Percentiles rank a stretch among this genome's conserved stretches.
phyloP scores from a whole-genome alignment of 92 coral and sea anemone genomes.

The Palythoa heliodiscus region DNA sequence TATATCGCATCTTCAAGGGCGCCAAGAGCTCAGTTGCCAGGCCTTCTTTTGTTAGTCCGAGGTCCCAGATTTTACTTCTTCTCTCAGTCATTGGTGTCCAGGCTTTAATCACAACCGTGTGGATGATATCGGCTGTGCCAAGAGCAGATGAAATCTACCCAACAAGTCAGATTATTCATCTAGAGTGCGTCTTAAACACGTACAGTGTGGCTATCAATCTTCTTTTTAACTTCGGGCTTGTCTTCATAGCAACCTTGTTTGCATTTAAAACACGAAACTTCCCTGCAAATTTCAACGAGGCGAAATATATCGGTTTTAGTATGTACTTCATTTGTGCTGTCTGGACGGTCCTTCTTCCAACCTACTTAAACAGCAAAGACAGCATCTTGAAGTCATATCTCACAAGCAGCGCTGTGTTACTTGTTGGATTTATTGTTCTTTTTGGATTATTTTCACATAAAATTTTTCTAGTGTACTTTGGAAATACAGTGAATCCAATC shows the following conservation, averaged over 20 bases:
- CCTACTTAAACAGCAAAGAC: constrained; percentile 66
- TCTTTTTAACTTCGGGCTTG: constrained; percentile 63
- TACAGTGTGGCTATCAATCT: constrained; percentile 65
- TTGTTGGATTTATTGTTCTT: constrained; percentile 71
- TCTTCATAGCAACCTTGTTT: constrained; percentile 66
- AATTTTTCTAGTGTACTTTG: constrained; percentile 43
- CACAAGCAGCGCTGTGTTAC: constrained; percentile 52
- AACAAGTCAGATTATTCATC: constrained; percentile 48
- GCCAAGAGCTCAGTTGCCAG: constrained; percentile 53
- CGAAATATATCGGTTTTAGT: constrained; percentile 83
- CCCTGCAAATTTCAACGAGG: constrained; percentile 92
- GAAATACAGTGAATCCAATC: constrained; percentile 25
- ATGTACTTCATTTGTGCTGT: constrained; percentile 81
- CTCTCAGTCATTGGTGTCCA: constrained; percentile 45
- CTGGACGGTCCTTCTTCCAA: constrained; percentile 70
- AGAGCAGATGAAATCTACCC: constrained; percentile 57
- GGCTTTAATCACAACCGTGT: constrained; percentile 49
- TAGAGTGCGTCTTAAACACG: constrained; percentile 65
- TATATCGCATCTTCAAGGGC: constrained; percentile 49
- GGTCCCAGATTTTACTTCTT: constrained; percentile 51
- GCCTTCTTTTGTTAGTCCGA: constrained; percentile 52
- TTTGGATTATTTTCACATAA: constrained; percentile 75
- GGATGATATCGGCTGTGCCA: constrained; percentile 71
- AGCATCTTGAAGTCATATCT: constrained; percentile 58
- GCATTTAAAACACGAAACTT: constrained; percentile 86